These are phyloP conservation scores for Tinea trinotella DNA, from an alignment of 2,888 invertebrate genomes.

Conservation along the genomic window DNA sequence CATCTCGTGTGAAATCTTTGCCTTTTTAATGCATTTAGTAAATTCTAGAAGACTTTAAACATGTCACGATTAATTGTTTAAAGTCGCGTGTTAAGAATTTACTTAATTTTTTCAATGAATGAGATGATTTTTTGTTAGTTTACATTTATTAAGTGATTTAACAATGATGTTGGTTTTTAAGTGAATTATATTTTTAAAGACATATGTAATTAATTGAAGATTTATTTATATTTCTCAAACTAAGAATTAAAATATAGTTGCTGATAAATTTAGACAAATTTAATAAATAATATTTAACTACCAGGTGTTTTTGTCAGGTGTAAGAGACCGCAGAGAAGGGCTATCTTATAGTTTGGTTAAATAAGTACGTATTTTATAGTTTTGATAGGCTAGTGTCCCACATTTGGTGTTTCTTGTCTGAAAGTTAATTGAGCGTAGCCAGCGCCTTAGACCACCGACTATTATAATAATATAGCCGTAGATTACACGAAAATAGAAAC, in stretches of 20 bases:
- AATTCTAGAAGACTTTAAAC: conserved; percentile 1
- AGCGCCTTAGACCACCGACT: conserved; percentile 36
- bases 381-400: conserved; percentile 28
- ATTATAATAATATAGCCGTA: conserved; percentile 58
- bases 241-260: no score
- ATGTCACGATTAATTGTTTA: not conserved
- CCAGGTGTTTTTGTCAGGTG: not conserved
- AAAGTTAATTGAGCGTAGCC: conserved; percentile 51
- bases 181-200: no score
- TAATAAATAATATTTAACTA: no score
- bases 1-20: conserved; percentile 51
- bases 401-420: conserved; percentile 37
- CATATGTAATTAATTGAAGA: no score
- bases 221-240: no score
- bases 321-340: conserved; percentile 22
- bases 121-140: not conserved
- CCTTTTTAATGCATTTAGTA: conserved; percentile 29
- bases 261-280: no score
- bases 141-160: no score
- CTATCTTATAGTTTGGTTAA: conserved; percentile 22
- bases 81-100: not conserved
- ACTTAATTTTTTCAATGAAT: not conserved
- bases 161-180: no score
- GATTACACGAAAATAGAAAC: conserved; percentile 65
- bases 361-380: not conserved